A percentile compares a stretch with the other conserved stretches of the same genome.
These are phyloP conservation scores for Luperina nickerlii DNA, from an alignment of 2,888 invertebrate species.

Conservation along the genomic window DNA sequence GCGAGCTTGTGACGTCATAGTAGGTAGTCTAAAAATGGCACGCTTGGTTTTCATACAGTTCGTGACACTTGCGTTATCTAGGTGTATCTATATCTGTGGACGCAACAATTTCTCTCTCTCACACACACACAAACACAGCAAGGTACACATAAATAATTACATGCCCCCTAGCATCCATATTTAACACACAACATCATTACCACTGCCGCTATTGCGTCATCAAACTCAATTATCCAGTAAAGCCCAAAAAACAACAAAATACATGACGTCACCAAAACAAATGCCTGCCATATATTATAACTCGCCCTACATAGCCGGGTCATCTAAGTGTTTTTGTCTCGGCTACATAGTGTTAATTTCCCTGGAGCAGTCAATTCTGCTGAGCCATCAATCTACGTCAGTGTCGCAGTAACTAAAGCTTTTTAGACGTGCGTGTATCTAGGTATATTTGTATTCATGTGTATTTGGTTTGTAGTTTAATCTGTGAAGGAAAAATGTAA, in stretches of 20 bases:
- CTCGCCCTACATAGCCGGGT: constrained; percentile 47
- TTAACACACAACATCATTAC: constrained; percentile 42
- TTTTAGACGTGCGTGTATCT: constrained; percentile 51
- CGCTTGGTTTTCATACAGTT: too few relatives aligned
- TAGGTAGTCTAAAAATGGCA: too few relatives aligned
- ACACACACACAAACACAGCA: not conserved
- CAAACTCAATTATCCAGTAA: constrained; percentile 52
- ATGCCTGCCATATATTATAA: constrained; percentile 51
- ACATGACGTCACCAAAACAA: constrained; percentile 53
- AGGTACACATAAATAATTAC: constrained; percentile 25
- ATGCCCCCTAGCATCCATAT: constrained; percentile 36
- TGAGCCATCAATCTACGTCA: constrained; percentile 80
- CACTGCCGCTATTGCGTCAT: constrained; percentile 42
- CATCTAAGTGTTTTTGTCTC: constrained; percentile 66
- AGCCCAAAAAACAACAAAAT: constrained; percentile 57
- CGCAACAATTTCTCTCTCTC: not conserved
- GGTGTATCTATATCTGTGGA: too few relatives aligned
- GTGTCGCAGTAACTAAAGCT: constrained; percentile 58
- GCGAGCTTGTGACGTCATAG: too few relatives aligned
- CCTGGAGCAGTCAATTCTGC: constrained; percentile 78
- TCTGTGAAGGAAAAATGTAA: constrained; percentile 1
- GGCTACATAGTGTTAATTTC: constrained; percentile 79
- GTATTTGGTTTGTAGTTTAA: constrained; percentile 17
- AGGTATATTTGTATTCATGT: constrained; percentile 27
- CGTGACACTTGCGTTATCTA: too few relatives aligned